Evolutionary conservation across 2,797 vertebrate genomes (phyloP), one percentile per base, ranked within the genome.

Genomic region (Mico argentatus): DNA sequence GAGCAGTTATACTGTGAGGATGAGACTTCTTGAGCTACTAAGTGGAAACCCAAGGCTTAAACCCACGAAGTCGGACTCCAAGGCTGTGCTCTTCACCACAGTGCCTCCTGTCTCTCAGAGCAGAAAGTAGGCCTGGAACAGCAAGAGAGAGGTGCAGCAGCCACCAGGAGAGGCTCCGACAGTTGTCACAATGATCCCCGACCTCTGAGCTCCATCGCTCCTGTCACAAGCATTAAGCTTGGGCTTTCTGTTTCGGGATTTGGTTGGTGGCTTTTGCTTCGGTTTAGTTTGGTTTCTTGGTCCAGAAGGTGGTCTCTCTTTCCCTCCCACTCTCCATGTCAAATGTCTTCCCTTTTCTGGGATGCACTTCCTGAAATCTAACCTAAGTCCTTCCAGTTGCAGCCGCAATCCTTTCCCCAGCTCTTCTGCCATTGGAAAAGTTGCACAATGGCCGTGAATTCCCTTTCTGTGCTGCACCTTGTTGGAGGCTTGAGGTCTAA

Each of bases 291-390:
- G 27, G 72, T 67, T 59, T 64, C 77, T 41, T 12, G 44, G 24
- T 13, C 76, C 67, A 61, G 72, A 81, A 91, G 61, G 19, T 41
- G 90, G 19, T 75, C 59, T 94, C 17, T 17, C 70, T 86, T 72
- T 90, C 39, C 83, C 92, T 33, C 52, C 55, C 27, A 77, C 22
- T 26, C 76, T 88, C 67, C 75, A 55, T 52, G 90, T 94, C 57
- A 46, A 57, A 59, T 39, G 12, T 41, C 57, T 59, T 92, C 86
- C 19, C 41, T 90, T 80, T 55, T 41, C 7, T 30, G 83, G 59
- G 15, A 50, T 6, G 9, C 13, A 57, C 67, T 81, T 94, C 59
- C 72, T 55, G 46, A 77, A 86, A 75, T 77, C 52, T 27, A 83
- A 33, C 59, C 76, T 55, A 26, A 26, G 46, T 83, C 33, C 82